phyloP scores from a whole-genome alignment of 2,113 vertebrate species.

The western clawed frog (Xenopus tropicalis) region UCB_Xtro_10.0 CM004451.2:6928001-6928500 shows the following conservation, averaged over 20 bases:
- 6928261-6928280: constrained; percentile 62
- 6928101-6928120: background rate
- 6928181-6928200: constrained; percentile 8
- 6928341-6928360: constrained; percentile 3
- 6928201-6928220: constrained; percentile 30
- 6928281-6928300: constrained; percentile 65
- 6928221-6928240: constrained; percentile 23
- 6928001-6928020: constrained; percentile 57
- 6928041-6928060: constrained; percentile 63
- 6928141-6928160: constrained; percentile 20
- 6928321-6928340: constrained; percentile 31
- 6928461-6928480: constrained; percentile 9
- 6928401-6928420: background rate
- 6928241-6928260: constrained; percentile 52
- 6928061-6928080: constrained; percentile 50
- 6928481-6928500: constrained; percentile 38
- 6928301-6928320: constrained; percentile 47
- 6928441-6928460: constrained; percentile 12
- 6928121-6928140: background rate
- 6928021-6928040: constrained; percentile 49
- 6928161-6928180: background rate
- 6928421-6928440: constrained; percentile 13
- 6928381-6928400: background rate
- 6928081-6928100: constrained; percentile 27
- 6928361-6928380: background rate